Evolutionary conservation across 2,888 invertebrate species (phyloP).

Genomic region (Dryomyza anilis): DNA sequence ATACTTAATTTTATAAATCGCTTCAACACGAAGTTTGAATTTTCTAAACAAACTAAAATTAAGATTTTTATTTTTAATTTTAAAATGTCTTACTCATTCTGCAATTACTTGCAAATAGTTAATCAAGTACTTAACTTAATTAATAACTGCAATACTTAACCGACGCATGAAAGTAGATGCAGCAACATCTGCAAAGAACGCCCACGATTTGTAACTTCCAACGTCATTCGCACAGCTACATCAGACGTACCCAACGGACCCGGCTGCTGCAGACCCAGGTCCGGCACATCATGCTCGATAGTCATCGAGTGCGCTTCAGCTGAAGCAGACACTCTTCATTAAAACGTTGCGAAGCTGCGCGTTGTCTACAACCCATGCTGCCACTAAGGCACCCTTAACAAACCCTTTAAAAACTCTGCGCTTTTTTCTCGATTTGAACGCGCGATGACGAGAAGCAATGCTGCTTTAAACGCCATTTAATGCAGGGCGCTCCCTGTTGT

Average conservation of each 20-base stretch:
- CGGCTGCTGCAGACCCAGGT: too few relatives aligned
- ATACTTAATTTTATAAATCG: too few relatives aligned
- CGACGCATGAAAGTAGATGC: not conserved
- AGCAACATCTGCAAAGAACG: not conserved
- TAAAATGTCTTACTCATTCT: not conserved
- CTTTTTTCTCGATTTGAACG: not conserved
- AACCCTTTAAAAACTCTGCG: too few relatives aligned
- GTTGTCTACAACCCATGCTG: too few relatives aligned
- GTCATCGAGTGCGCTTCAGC: too few relatives aligned
- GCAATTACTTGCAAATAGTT: not conserved
- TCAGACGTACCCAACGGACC: too few relatives aligned
- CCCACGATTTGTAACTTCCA: slow-evolving; percentile 2
- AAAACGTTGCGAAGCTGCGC: not conserved
- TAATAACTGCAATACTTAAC: not conserved
- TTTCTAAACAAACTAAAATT: not conserved
- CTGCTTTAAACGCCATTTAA: slow-evolving; percentile 15
- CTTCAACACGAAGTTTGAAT: not conserved
- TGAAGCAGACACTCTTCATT: not conserved
- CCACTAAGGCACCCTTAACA: too few relatives aligned
- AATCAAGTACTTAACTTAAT: slow-evolving; percentile 2
- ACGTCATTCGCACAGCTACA: not conserved
- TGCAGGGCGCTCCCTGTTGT: not conserved
- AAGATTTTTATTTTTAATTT: not conserved
- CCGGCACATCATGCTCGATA: too few relatives aligned
- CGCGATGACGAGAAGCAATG: not conserved